Base-by-base conservation (phyloP, 2,113 vertebrate species). In the Muntiacus muntjak region DNA sequence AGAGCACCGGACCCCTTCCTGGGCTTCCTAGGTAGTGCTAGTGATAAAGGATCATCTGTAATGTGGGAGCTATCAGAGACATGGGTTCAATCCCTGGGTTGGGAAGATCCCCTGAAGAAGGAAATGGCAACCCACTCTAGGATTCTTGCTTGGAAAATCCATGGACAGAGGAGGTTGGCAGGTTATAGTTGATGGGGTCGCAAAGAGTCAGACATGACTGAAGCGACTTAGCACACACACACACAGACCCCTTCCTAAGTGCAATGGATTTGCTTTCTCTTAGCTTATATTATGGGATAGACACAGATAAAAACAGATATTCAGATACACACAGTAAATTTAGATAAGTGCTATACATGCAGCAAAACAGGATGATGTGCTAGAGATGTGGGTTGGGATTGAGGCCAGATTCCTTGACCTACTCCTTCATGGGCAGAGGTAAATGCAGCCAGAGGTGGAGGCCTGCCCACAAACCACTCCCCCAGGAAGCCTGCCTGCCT, bases 401-500 rank as follows among this genome's bases (percentile, higher is more conserved):
- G 21, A 57, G 17, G 11, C 16, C 1, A 3, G n/a, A 6, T 71
- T 71, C 47, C 64, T 67, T 45, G 45, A 19, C 67, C 28, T 16
- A 25, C 14, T n/a, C 23, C 33, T 11, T n/a, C 0, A 3, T 1
- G 23, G 40, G n/a, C 40, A 30, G 9, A 21, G 25, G 62, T 17
- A 47, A 47, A 25, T n/a, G 60, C 6, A 33, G 21, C 14, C 21
- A 33, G 21, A 1, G 1, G 36, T 92, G 13, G 83, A 52, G 11
- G 50, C 8, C 52, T 43, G 74, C 19, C 7, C 28, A 36, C 28
- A 33, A 14, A 50, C 19, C 57, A 58, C 89, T 97, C 7, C n/a
- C 76, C 81, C 36, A 17, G 85, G 86, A 79, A 92, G 47, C 14
- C 67, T 0, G 1, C 25, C 33, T 1, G 26, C 12, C 14, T 1